Percentiles rank a stretch among this genome's conserved stretches.
phyloP scores from a whole-genome alignment of 37 sponge, comb jelly and placozoan species.

The Oopsacas minuta region DNA sequence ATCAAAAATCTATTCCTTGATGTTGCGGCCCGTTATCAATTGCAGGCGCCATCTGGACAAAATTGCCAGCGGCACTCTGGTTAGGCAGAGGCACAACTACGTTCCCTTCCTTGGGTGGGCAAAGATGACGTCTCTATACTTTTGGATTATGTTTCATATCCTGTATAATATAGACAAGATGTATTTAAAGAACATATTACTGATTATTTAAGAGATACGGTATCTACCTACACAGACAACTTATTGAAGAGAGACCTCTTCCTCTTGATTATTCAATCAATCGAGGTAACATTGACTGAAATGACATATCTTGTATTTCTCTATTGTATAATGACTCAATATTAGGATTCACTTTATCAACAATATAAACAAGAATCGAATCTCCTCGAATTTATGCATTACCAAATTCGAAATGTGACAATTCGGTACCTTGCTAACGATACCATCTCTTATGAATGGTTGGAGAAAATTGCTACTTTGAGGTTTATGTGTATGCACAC shows the following conservation, averaged over 20 bases:
- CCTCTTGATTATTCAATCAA: not conserved
- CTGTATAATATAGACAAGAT: not conserved
- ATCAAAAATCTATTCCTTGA: too few species aligned
- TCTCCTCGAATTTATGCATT: not conserved
- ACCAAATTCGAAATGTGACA: not conserved
- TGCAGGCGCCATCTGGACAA: too few species aligned
- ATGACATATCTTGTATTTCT: not conserved
- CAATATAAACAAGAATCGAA: not conserved
- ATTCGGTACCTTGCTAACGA: not conserved
- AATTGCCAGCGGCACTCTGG: too few species aligned
- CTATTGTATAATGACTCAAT: not conserved
- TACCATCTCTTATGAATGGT: not conserved
- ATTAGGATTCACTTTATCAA: not conserved
- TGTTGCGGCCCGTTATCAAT: too few species aligned
- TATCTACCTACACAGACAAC: not conserved
- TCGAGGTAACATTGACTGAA: not conserved
- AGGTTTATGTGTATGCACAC: slow-evolving; percentile 5
- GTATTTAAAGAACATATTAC: not conserved
- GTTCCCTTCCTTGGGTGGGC: not conserved
- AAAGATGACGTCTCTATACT: too few species aligned
- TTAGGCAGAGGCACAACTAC: too few species aligned
- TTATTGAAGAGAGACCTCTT: not conserved
- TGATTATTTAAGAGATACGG: not conserved
- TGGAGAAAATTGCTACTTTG: not conserved
- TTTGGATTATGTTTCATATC: not conserved